Base-by-base conservation (phyloP, 1,140 invertebrate genomes). In the Ceratoteleas bidentatus region DNA sequence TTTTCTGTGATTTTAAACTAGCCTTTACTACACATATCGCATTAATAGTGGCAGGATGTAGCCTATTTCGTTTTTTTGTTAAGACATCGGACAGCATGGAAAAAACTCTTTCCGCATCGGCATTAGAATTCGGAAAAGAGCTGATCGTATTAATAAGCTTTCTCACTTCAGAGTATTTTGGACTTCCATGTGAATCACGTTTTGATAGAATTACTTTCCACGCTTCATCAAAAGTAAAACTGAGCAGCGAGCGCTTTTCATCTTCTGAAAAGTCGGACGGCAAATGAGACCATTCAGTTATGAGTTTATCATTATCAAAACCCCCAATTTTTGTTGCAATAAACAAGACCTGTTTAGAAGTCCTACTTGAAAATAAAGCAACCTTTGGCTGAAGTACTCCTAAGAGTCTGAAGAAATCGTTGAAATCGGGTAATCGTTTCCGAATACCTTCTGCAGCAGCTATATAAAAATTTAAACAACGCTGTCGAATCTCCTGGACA, bases 101-200 rank as follows among this genome's bases (percentile, higher is more conserved):
- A 34, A 78, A 70, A 5, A 50, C 15, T 78, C 75, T 61, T 34
- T 79, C 68, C 0, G 68, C 68, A 47, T 47, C 68, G 7, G 76
- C 68, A 66, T 79, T 79, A 7, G 66, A 79, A 60, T 79, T 64
- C 10, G 76, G 61, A 1, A 79, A 11, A 10, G n/a, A 65, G 45
- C 68, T 52, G 0, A 73, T 7, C 13, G n/a, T 11, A 11, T 50
- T 58, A 8, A 70, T 9, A 5, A 78, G 2, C 6, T 49, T 33
- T 0, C 0, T 6, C 6, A 65, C 10, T 24, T n/a, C 5, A 11
- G 16, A n/a, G 33, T 24, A 57, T 62, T 62, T 56, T 0, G 10
- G 11, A 1, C 6, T 33, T 58, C 15, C 65, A 40, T 64, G 15
- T 9, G 6, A 9, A 13, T 64, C 9, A 4, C 5, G 40, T 16